Evolutionary conservation across 2,797 vertebrate genomes (phyloP).

Genomic region (Alca torda): DNA sequence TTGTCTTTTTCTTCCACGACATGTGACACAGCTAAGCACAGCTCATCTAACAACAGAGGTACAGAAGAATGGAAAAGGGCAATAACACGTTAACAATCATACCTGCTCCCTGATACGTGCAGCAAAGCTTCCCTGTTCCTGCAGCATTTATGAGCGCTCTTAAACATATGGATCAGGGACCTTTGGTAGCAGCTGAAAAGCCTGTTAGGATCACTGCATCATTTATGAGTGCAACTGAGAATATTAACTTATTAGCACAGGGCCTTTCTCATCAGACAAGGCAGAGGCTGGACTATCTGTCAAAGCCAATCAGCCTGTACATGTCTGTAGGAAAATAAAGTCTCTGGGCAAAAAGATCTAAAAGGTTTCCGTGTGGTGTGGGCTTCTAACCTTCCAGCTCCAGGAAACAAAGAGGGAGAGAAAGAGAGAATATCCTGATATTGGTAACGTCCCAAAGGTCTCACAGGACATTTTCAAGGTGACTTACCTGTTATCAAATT

Average conservation of each 20-base stretch:
- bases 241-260: conserved; percentile 56
- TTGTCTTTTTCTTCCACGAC: neutral
- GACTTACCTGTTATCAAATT: neutral
- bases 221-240: conserved; percentile 64
- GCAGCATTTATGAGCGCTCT: conserved; percentile 3
- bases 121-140: neutral
- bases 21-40: neutral
- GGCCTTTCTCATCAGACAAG: neutral
- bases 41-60: neutral
- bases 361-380: neutral
- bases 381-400: neutral
- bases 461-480: neutral
- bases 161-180: neutral
- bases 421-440: neutral
- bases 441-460: neutral
- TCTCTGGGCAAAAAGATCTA: neutral
- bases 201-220: conserved; percentile 46
- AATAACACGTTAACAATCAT: neutral
- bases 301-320: conserved; percentile 13
- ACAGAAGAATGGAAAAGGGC: neutral
- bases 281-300: neutral
- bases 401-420: neutral
- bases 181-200: neutral
- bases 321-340: neutral
- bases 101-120: neutral